Percentiles rank a stretch among this genome's conserved stretches.
phyloP scores from a whole-genome alignment of 1,140 invertebrate species.

The Ptiloglossa arizonensis region DNA sequence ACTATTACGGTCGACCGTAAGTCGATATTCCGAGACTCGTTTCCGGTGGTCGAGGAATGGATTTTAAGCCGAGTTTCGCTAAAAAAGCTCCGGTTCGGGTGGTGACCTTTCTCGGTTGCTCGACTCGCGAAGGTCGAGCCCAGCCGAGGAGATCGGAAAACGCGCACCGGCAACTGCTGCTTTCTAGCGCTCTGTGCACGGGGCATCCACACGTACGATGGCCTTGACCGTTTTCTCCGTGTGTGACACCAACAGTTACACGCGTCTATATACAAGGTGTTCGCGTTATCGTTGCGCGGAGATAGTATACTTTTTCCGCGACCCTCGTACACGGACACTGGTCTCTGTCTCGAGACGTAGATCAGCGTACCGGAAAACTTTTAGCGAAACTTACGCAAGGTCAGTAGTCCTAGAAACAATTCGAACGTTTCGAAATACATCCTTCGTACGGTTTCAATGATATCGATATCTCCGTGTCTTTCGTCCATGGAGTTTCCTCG shows the following conservation, averaged over 20 bases:
- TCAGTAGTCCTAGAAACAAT: too few relatives aligned
- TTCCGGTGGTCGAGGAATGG: too few relatives aligned
- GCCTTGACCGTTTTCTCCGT: constrained; percentile 68
- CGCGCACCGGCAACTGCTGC: constrained; percentile 26
- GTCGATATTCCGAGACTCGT: too few relatives aligned
- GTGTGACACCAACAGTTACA: constrained; percentile 41
- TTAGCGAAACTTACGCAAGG: too few relatives aligned
- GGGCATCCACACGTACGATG: constrained; percentile 48
- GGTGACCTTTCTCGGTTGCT: not conserved
- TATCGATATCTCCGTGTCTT: too few relatives aligned
- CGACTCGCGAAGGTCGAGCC: constrained; percentile 38
- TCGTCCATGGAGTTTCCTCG: too few relatives aligned
- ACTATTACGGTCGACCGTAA: too few relatives aligned
- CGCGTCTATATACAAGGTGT: constrained; percentile 2
- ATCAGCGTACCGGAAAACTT: too few relatives aligned
- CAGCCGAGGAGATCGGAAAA: constrained; percentile 47
- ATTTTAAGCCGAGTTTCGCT: not conserved
- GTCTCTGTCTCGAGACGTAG: too few relatives aligned
- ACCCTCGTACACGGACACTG: too few relatives aligned
- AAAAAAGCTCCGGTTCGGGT: not conserved
- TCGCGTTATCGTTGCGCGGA: not conserved
- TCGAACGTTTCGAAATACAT: too few relatives aligned
- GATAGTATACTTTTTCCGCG: not conserved
- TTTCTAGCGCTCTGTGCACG: constrained; percentile 34
- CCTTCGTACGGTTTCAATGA: too few relatives aligned